A percentile compares a stretch with the other conserved stretches of the same genome.
phyloP scores from a whole-genome alignment of 2,797 vertebrate species.

The Eutrigla gurnardus region DNA sequence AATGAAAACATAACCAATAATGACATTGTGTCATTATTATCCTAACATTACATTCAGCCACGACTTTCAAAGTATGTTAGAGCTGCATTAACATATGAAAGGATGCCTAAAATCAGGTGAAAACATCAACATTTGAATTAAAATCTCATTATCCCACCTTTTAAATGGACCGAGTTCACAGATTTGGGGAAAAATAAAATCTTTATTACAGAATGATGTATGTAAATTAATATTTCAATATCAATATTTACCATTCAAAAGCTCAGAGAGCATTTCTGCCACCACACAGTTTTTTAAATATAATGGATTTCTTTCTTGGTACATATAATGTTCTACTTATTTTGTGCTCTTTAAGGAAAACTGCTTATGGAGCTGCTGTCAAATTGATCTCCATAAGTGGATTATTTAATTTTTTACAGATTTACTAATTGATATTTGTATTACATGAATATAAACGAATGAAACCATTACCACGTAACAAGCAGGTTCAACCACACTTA shows the following conservation, averaged over 20 bases:
- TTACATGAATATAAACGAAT: neutral
- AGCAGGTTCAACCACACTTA: neutral
- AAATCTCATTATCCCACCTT: neutral
- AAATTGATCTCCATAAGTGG: neutral
- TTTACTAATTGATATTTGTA: too few relatives aligned
- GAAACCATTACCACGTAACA: neutral
- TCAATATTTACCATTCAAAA: neutral
- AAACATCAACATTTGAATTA: neutral
- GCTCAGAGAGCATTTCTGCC: neutral
- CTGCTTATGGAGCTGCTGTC: neutral
- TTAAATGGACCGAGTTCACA: conserved; percentile 15
- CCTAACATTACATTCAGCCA: neutral
- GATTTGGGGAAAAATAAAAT: neutral
- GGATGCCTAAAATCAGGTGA: neutral
- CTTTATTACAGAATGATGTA: neutral
- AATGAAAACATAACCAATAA: conserved; percentile 20
- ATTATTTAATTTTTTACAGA: neutral
- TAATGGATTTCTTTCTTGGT: neutral
- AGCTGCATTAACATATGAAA: neutral
- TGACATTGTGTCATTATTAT: too few relatives aligned
- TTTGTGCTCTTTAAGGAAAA: neutral
- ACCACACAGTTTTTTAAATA: neutral
- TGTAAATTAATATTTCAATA: neutral
- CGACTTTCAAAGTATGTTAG: neutral
- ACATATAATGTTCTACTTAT: neutral